phyloP scores from a whole-genome alignment of 2,888 invertebrate genomes.

The Caenorhabditis panamensis region DNA sequence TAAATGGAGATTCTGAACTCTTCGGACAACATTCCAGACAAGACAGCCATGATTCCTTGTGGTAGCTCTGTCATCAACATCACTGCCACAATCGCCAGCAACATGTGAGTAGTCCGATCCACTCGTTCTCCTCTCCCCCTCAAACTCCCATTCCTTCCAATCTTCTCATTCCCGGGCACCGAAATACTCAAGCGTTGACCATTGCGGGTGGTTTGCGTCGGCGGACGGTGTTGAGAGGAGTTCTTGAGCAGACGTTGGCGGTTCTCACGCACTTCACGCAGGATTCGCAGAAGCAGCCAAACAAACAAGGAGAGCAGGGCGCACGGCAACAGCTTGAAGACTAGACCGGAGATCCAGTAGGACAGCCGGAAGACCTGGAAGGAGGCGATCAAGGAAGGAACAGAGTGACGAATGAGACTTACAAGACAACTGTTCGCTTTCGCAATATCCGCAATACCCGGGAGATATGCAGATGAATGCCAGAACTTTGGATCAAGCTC shows the following conservation, averaged over 20 bases:
- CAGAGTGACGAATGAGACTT: conserved; percentile 3
- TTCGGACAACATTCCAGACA: conserved; percentile 77
- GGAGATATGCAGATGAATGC: conserved; percentile 74
- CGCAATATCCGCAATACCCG: conserved; percentile 79
- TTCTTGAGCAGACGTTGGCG: conserved; percentile 56
- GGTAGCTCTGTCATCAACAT: conserved; percentile 83
- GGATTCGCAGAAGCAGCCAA: conserved; percentile 82
- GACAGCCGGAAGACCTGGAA: conserved; percentile 77
- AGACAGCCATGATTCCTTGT: conserved; percentile 83
- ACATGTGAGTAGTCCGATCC: conserved; percentile 83
- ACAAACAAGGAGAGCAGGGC: conserved; percentile 82
- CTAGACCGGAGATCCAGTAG: conserved; percentile 80
- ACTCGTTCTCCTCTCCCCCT: conserved; percentile 70
- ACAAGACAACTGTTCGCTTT: conserved; percentile 72
- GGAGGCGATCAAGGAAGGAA: too few relatives aligned
- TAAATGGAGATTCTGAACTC: conserved; percentile 82
- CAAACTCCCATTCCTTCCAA: conserved; percentile 57
- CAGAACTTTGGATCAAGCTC: conserved; percentile 62
- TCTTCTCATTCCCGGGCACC: conserved; percentile 49
- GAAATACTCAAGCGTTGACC: conserved; percentile 53
- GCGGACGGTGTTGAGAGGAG: conserved; percentile 50
- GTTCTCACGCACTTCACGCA: conserved; percentile 77
- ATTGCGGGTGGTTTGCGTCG: conserved; percentile 35
- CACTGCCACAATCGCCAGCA: conserved; percentile 83
- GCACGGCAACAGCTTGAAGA: conserved; percentile 82